These are phyloP conservation scores for Rhipidura dahli DNA, from an alignment of 2,113 vertebrate genomes.

Conservation along the genomic window DNA sequence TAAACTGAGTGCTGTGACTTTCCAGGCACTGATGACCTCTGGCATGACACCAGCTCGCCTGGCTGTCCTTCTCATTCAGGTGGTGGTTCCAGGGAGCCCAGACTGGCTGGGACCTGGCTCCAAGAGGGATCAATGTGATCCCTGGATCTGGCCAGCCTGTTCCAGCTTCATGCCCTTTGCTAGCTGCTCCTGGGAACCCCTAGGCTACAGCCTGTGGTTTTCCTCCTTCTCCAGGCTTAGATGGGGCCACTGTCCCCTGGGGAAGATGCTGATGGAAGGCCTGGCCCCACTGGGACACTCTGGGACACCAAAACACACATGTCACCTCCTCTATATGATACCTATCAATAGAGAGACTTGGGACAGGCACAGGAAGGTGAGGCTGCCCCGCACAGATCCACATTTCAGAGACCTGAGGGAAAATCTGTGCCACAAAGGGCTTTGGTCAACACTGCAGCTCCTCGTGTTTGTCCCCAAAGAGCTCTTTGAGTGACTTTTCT, in stretches of 20 bases:
- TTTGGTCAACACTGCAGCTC: background rate
- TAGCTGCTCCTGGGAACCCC: background rate
- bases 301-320: fast-evolving
- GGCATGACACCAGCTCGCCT: background rate
- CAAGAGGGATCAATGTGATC: background rate
- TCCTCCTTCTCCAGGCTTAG: background rate
- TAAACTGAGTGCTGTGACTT: background rate
- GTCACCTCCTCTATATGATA: fast-evolving
- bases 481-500: background rate
- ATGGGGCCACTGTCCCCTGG: fast-evolving
- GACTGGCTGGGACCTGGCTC: background rate
- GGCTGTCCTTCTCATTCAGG: background rate
- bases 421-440: background rate
- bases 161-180: background rate
- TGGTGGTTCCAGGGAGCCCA: background rate
- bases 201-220: background rate
- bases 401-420: background rate
- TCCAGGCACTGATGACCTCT: background rate
- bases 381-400: fast-evolving
- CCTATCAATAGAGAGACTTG: background rate
- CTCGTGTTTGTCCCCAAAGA: background rate
- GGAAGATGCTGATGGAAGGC: background rate
- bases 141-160: background rate
- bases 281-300: background rate
- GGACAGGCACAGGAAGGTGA: background rate